phyloP scores from a whole-genome alignment of 2,888 invertebrate species.

The Alitta virens region DNA sequence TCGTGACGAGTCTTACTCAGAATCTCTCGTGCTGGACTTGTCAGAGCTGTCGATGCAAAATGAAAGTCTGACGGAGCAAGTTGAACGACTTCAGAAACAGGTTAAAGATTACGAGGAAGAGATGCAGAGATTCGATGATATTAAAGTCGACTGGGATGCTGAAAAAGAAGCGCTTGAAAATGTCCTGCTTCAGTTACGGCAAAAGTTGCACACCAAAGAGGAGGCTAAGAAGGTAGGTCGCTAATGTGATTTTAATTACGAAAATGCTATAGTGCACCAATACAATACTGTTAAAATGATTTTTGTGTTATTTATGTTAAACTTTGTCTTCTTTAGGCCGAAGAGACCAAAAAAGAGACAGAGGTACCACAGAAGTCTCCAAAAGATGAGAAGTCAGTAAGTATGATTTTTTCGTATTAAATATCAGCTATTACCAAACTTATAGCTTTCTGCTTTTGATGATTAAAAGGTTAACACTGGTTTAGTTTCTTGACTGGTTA shows the following conservation, averaged over 20 bases:
- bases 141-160: conserved; percentile 43
- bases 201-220: conserved; percentile 40
- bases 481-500: no score
- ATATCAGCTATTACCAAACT: no score
- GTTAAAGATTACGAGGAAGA: conserved; percentile 35
- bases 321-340: no score
- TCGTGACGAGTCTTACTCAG: not conserved
- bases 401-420: no score
- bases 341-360: no score
- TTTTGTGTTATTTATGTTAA: no score
- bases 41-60: not conserved
- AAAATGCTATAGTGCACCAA: no score
- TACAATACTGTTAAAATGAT: no score
- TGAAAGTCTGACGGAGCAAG: conserved; percentile 18
- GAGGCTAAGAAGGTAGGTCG: conserved; percentile 34
- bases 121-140: conserved; percentile 42
- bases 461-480: no score
- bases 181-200: conserved; percentile 40
- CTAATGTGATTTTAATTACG: not conserved
- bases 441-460: no score
- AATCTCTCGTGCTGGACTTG: not conserved
- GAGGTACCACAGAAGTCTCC: no score
- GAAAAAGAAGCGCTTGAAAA: conserved; percentile 52
- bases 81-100: conserved; percentile 32
- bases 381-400: no score